Evolutionary conservation across 2,888 invertebrate genomes (phyloP).

Genomic region (Gymnosoma rotundatum): DNA sequence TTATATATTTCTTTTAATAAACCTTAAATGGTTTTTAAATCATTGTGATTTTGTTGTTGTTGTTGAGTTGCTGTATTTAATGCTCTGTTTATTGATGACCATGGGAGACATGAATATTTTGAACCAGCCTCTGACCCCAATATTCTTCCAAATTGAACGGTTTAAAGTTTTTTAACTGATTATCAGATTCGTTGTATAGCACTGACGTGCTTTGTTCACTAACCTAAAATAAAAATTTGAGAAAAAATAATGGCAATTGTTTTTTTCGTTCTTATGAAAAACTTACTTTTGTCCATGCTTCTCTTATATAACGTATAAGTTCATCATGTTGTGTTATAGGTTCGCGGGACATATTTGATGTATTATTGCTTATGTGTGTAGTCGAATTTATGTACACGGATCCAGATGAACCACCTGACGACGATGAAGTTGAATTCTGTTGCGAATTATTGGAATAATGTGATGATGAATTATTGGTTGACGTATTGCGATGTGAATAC

Average conservation of each 20-base stretch:
- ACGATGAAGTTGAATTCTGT: conserved; percentile 68
- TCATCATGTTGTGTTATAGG: conserved; percentile 86
- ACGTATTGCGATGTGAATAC: conserved; percentile 58
- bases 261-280: neutral
- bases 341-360: conserved; percentile 75
- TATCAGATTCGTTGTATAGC: conserved; percentile 81
- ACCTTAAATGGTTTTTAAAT: conserved; percentile 58
- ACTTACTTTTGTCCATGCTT: conserved; percentile 88
- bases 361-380: conserved; percentile 71
- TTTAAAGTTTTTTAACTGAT: conserved; percentile 88
- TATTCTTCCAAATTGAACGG: conserved; percentile 90
- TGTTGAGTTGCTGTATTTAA: conserved; percentile 15
- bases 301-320: conserved; percentile 90
- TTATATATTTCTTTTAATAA: conserved; percentile 38
- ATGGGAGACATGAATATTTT: conserved; percentile 84
- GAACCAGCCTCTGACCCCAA: conserved; percentile 88
- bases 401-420: conserved; percentile 69
- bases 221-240: conserved; percentile 73
- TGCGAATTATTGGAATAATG: conserved; percentile 68
- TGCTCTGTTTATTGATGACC: conserved; percentile 75
- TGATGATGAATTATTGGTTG: conserved; percentile 72
- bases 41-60: conserved; percentile 37
- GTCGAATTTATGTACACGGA: conserved; percentile 74
- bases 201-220: conserved; percentile 84
- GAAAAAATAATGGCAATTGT: neutral